These are phyloP conservation scores for Anser brachyrhynchus DNA, from an alignment of 2,113 vertebrate species.

Conservation along the genomic window DNA sequence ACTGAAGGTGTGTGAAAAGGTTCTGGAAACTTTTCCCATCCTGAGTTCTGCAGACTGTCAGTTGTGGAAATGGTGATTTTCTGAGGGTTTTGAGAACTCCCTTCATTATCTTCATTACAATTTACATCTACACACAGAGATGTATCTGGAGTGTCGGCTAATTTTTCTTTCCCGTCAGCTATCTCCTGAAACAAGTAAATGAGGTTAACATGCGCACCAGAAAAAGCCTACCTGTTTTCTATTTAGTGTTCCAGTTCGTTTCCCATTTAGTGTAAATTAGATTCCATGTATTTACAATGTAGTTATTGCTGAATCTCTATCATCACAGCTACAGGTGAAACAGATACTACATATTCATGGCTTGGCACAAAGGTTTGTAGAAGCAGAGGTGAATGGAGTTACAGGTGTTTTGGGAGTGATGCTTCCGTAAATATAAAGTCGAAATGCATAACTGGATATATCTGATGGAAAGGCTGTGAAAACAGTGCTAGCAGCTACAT, in stretches of 20 bases:
- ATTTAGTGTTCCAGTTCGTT: background rate
- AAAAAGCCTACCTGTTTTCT: background rate
- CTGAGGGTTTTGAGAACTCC: background rate
- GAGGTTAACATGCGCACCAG: background rate
- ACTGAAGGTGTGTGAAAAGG: background rate
- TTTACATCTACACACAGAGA: conserved; percentile 30
- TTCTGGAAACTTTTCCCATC: background rate
- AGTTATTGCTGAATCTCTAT: background rate
- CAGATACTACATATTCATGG: background rate
- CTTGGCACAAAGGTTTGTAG: background rate
- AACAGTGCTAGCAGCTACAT: background rate
- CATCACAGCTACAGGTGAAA: background rate
- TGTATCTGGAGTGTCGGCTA: background rate
- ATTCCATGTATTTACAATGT: background rate
- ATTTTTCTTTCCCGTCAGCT: background rate
- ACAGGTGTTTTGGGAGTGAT: background rate
- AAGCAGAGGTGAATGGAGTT: background rate
- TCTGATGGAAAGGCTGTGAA: background rate
- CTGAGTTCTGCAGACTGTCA: background rate
- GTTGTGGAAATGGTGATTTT: background rate
- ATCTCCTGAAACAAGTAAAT: conserved; percentile 62
- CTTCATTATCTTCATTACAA: background rate
- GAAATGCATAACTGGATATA: background rate
- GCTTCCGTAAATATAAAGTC: background rate
- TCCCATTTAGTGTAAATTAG: background rate